Evolutionary conservation across 2,888 invertebrate genomes (phyloP).

Genomic region (Melangyna quadrimaculata): DNA sequence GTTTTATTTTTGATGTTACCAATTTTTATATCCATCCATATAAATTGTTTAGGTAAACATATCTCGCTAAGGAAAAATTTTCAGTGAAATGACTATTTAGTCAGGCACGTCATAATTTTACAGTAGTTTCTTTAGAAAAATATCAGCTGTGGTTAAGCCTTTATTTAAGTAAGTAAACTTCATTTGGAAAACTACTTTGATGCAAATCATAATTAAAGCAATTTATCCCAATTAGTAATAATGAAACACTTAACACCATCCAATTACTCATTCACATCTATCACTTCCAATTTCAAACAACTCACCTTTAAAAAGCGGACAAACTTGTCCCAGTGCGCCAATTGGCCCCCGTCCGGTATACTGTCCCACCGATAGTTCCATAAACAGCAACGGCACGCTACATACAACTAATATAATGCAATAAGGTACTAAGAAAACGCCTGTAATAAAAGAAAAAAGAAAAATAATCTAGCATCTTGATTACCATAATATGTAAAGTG

Average conservation of each 20-base stretch:
- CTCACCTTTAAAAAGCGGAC: constrained; percentile 95
- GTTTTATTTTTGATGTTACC: no score
- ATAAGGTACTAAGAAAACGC: constrained; percentile 97
- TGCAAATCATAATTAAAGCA: not conserved
- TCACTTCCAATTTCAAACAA: constrained; percentile 41
- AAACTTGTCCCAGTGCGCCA: constrained; percentile 93
- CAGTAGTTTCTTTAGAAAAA: no score
- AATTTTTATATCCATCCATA: no score
- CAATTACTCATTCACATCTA: not conserved
- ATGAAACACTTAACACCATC: constrained; percentile 9
- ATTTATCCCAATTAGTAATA: not conserved
- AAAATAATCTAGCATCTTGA: constrained; percentile 28
- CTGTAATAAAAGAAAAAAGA: constrained; percentile 82
- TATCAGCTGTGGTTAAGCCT: no score
- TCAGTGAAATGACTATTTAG: no score
- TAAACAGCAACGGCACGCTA: constrained; percentile 95
- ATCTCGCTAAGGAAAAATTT: no score
- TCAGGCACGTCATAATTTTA: no score
- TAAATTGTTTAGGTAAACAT: no score
- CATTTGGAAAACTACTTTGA: not conserved
- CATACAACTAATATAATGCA: constrained; percentile 94
- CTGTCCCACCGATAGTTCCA: constrained; percentile 96
- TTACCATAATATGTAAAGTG: constrained; percentile 56
- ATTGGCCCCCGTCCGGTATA: constrained; percentile 96
- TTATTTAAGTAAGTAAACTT: no score